These are phyloP conservation scores for Ianthella basta DNA, from an alignment of 37 sponge, comb jelly and placozoan species.

Conservation along the genomic window DNA sequence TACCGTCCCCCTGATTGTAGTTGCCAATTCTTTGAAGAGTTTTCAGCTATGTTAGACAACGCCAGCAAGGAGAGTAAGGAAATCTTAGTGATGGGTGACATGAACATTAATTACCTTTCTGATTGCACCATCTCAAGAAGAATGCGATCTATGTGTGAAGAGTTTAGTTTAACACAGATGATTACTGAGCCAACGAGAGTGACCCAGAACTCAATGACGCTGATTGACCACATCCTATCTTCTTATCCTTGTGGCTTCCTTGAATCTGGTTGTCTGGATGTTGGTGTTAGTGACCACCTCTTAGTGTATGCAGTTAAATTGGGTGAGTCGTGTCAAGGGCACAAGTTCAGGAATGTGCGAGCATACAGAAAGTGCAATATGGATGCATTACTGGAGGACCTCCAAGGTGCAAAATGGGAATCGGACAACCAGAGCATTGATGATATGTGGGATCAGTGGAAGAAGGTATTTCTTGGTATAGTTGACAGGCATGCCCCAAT, in stretches of 20 bases:
- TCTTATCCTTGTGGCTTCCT: not conserved
- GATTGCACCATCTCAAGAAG: not conserved
- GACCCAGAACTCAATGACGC: constrained; percentile 1
- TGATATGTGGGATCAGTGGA: too few relatives aligned
- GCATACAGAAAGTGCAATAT: not conserved
- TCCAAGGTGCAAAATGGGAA: not conserved
- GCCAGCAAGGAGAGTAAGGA: not conserved
- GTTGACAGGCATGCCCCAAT: too few relatives aligned
- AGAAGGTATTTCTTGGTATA: too few relatives aligned
- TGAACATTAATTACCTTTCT: constrained; percentile 11
- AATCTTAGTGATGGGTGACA: constrained; percentile 9
- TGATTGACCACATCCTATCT: not conserved
- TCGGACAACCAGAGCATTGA: too few relatives aligned
- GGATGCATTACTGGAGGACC: not conserved
- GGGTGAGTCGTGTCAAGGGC: not conserved
- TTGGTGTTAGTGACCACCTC: not conserved
- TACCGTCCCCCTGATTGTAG: constrained; percentile 2
- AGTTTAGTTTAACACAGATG: not conserved
- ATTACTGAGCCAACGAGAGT: constrained; percentile 13
- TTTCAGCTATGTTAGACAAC: not conserved
- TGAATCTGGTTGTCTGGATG: constrained; percentile 21
- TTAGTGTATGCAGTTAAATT: constrained; percentile 1
- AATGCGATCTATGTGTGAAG: not conserved
- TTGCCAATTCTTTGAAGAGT: constrained; percentile 1
- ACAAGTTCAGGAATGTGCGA: not conserved